Percentiles rank a stretch among this genome's conserved stretches.
Evolutionary conservation across 2,113 vertebrate genomes (phyloP).

Genomic region (Aplodontia rufa): DNA sequence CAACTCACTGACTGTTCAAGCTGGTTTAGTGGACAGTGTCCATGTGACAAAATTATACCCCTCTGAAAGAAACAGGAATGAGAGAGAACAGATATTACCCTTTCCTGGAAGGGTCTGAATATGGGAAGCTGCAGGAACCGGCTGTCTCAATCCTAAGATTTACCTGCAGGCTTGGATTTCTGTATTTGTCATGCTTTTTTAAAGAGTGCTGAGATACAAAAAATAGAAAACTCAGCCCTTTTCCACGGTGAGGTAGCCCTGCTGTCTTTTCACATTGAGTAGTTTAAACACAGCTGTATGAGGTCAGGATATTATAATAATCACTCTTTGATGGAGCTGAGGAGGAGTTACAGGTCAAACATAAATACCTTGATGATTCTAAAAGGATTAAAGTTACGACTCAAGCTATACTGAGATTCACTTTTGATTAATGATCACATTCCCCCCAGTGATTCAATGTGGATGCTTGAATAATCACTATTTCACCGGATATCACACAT

Average conservation of each 20-base stretch:
- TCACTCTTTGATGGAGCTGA: neutral
- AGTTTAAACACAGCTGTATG: neutral
- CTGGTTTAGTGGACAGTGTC: slow-evolving; percentile 68
- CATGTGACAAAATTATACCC: slow-evolving; percentile 77
- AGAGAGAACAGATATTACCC: slow-evolving; percentile 60
- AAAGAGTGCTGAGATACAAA: neutral
- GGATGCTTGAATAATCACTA: neutral
- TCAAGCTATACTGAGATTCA: neutral
- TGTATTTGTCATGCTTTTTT: neutral
- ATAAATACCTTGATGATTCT: neutral
- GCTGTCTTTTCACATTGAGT: neutral
- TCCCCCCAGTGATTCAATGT: neutral
- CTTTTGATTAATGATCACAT: neutral
- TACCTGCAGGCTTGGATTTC: neutral
- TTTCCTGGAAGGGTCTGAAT: neutral
- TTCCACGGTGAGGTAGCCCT: neutral
- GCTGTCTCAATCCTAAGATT: neutral
- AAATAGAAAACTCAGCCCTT: slow-evolving; percentile 27
- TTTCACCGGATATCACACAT: neutral
- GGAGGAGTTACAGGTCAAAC: neutral
- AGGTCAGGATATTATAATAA: neutral
- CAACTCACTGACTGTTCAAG: slow-evolving; percentile 69
- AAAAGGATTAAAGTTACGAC: neutral
- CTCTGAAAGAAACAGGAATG: slow-evolving; percentile 51
- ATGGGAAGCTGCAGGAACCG: neutral